phyloP scores from a whole-genome alignment of 1,140 invertebrate genomes.

The Sitobion miscanthi region DNA sequence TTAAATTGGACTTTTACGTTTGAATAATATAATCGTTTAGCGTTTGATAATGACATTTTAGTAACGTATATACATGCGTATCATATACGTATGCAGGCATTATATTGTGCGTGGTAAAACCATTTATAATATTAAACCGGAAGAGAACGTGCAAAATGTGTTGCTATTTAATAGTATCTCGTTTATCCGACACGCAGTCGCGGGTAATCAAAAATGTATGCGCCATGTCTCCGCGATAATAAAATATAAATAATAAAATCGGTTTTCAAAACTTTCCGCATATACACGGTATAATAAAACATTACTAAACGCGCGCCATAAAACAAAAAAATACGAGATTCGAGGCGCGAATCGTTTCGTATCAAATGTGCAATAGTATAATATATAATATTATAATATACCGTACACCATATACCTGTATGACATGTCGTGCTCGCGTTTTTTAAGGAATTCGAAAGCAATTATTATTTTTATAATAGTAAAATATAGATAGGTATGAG shows the following conservation, averaged over 20 bases:
- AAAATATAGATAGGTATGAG: not conserved
- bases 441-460: not conserved
- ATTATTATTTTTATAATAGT: not conserved
- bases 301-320: not conserved
- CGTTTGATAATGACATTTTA: conserved; percentile 16
- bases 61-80: not conserved
- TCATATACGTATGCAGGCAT: not conserved
- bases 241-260: conserved; percentile 20
- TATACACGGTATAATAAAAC: not conserved
- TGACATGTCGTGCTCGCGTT: not conserved
- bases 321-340: not conserved
- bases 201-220: conserved; percentile 4
- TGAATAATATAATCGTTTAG: conserved; percentile 18
- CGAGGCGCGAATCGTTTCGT: not conserved
- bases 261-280: conserved; percentile 6
- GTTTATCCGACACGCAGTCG: conserved; percentile 2
- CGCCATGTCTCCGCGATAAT: not conserved
- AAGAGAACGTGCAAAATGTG: conserved; percentile 13
- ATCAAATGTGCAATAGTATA: not conserved
- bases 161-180: conserved; percentile 10
- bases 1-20: conserved; percentile 17
- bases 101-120: conserved; percentile 7
- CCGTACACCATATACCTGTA: too few relatives aligned
- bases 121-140: conserved; percentile 16
- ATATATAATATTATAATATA: not conserved